Conservation (phyloP, 1,140 invertebrate genomes). For the Trichonephila clavipes region DNA sequence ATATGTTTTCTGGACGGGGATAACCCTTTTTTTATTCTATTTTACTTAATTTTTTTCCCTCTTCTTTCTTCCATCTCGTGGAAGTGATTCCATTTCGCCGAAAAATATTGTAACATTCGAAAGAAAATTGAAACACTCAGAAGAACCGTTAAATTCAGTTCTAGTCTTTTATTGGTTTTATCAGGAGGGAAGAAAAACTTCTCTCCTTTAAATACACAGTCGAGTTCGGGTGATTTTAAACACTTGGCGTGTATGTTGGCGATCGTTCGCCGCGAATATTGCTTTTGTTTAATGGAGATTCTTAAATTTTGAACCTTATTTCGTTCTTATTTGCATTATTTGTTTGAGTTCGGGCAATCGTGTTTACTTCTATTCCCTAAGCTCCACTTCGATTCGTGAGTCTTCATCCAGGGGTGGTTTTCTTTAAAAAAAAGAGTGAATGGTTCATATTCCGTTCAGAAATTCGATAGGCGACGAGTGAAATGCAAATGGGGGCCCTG, state of each 20-base stretch:
- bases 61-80: not conserved
- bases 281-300: conserved; percentile 19
- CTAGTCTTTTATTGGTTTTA: conserved; percentile 39
- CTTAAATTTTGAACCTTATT: conserved; percentile 44
- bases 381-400: not conserved
- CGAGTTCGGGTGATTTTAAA: not conserved
- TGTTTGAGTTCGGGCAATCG: not conserved
- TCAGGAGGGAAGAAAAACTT: not conserved
- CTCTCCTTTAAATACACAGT: not conserved
- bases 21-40: not conserved
- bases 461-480: conserved; percentile 40
- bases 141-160: conserved; percentile 56
- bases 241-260: not conserved
- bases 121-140: conserved; percentile 49
- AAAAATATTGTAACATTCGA: conserved; percentile 21
- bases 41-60: not conserved
- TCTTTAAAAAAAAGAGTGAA: not conserved
- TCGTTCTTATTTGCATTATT: conserved; percentile 26
- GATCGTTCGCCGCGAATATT: conserved; percentile 9
- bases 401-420: not conserved
- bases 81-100: conserved; percentile 9
- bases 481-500: conserved; percentile 34
- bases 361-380: conserved; percentile 37
- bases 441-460: conserved; percentile 36
- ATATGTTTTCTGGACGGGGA: not conserved